phyloP scores from a whole-genome alignment of 2,888 invertebrate genomes.

The Erannis defoliaria region DNA sequence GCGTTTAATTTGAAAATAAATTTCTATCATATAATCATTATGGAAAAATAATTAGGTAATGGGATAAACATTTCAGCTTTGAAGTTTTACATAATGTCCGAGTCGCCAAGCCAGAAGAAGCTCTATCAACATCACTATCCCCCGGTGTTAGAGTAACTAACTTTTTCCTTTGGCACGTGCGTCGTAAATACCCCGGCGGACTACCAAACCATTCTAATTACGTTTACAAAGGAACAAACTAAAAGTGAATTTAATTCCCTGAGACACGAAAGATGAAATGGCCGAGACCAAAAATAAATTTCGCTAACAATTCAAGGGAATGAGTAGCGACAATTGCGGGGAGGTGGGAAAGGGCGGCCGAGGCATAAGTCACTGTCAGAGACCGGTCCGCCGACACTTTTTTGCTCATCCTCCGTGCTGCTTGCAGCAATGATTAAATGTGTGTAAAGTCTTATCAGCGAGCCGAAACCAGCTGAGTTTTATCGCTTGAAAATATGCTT shows the following conservation, averaged over 20 bases:
- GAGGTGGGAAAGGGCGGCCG: slow-evolving; percentile 70
- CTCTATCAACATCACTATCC: slow-evolving; percentile 16
- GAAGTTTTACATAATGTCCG: neutral
- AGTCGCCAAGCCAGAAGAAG: neutral
- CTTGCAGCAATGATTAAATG: slow-evolving; percentile 67
- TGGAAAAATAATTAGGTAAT: neutral
- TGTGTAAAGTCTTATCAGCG: slow-evolving; percentile 43
- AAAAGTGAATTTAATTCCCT: slow-evolving; percentile 39
- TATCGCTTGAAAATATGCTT: slow-evolving; percentile 30
- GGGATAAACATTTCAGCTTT: neutral
- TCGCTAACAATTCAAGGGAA: slow-evolving; percentile 67
- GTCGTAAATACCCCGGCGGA: slow-evolving; percentile 32
- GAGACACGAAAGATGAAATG: slow-evolving; percentile 42
- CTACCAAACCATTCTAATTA: slow-evolving; percentile 40
- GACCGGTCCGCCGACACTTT: slow-evolving; percentile 68
- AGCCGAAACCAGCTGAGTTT: slow-evolving; percentile 32
- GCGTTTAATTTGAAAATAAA: neutral
- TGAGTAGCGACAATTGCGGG: slow-evolving; percentile 73
- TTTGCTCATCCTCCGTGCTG: slow-evolving; percentile 68
- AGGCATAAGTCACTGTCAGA: slow-evolving; percentile 82
- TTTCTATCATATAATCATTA: neutral
- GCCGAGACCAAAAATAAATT: slow-evolving; percentile 55
- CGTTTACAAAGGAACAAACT: slow-evolving; percentile 31
- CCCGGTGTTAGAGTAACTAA: slow-evolving; percentile 16
- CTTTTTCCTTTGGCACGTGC: slow-evolving; percentile 28